Conservation (phyloP, 2,113 vertebrate genomes). For the Coregonus clupeaformis region DNA sequence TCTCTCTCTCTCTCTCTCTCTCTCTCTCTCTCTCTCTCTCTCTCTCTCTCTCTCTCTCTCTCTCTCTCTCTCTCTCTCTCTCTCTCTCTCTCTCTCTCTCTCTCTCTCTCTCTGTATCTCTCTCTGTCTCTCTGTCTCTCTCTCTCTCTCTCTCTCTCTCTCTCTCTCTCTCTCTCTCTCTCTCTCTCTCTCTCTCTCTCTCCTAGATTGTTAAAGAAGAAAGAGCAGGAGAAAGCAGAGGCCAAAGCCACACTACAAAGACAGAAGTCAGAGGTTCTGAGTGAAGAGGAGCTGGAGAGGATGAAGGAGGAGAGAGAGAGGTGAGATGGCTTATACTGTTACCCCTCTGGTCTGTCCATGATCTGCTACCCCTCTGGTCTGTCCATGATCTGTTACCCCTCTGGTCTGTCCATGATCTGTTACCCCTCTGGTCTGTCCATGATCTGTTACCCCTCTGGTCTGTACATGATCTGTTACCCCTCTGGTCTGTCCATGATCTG, state of each 20-base stretch:
- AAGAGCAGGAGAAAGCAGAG: constrained; percentile 83
- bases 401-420: too few species aligned
- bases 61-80: constrained; percentile 3
- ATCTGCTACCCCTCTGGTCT: too few species aligned
- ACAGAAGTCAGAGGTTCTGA: constrained; percentile 73
- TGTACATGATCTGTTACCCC: too few species aligned
- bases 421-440: too few species aligned
- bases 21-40: too few species aligned
- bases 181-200: constrained; percentile 28
- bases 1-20: too few species aligned
- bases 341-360: too few species aligned
- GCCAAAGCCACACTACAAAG: constrained; percentile 73
- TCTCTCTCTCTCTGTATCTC: constrained; percentile 23
- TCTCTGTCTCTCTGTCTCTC: not conserved
- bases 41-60: too few species aligned
- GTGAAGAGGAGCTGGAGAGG: constrained; percentile 84
- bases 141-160: not conserved
- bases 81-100: constrained; percentile 6
- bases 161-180: constrained; percentile 6
- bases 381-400: too few species aligned
- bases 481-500: too few species aligned
- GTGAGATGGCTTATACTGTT: constrained; percentile 33
- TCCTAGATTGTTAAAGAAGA: constrained; percentile 92
- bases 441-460: too few species aligned
- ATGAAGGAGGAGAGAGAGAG: constrained; percentile 78